Conservation (phyloP, 2,797 vertebrate genomes). For the Paratrypauchen microcephalus region DNA sequence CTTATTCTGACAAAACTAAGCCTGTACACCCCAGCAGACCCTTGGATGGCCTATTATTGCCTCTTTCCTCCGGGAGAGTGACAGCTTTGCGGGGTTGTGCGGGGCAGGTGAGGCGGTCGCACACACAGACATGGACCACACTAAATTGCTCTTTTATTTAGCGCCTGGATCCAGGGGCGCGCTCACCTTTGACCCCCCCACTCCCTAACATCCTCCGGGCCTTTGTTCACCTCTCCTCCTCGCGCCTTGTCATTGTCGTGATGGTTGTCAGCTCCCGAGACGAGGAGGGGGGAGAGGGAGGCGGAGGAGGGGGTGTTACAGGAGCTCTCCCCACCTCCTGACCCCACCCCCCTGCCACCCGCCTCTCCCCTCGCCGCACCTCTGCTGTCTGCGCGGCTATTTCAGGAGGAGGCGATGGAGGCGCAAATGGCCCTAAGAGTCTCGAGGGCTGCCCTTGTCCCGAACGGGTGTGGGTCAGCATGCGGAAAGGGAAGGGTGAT, state of each 20-base stretch:
- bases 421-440: conserved; percentile 73
- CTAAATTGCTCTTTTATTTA: conserved; percentile 63
- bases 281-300: conserved; percentile 62
- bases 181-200: conserved; percentile 63
- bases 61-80: background rate
- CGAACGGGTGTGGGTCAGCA: conserved; percentile 76
- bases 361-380: conserved; percentile 42
- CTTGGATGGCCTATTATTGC: background rate
- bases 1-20: background rate
- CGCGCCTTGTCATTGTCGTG: conserved; percentile 91
- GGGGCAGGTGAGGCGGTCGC: conserved; percentile 28
- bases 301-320: conserved; percentile 82
- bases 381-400: conserved; percentile 54
- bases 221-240: conserved; percentile 84
- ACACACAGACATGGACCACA: conserved; percentile 35
- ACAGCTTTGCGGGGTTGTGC: conserved; percentile 14
- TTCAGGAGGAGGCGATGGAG: conserved; percentile 69
- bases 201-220: conserved; percentile 66
- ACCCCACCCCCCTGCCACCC: conserved; percentile 26
- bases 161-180: conserved; percentile 43
- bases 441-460: conserved; percentile 73
- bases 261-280: conserved; percentile 87
- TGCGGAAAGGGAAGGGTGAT: conserved; percentile 53
- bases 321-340: background rate
- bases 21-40: background rate